phyloP scores from a whole-genome alignment of 2,113 vertebrate genomes.

The Nanorana parkeri region DNA sequence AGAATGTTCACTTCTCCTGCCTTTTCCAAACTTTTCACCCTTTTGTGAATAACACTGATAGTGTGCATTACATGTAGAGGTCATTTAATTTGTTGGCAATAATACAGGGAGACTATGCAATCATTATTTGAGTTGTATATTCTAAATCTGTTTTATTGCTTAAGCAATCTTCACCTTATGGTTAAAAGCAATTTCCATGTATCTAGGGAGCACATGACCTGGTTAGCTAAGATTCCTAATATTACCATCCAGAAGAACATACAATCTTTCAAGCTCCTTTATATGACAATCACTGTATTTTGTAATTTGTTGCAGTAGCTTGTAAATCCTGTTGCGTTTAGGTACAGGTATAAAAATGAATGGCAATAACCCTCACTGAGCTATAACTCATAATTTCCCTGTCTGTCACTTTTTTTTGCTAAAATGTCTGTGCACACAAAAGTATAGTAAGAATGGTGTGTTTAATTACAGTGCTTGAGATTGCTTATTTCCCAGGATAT shows the following conservation, averaged over 20 bases:
- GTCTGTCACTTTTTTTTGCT: slow-evolving; percentile 16
- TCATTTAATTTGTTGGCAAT: background rate
- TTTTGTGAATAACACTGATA: no score
- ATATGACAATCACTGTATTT: background rate
- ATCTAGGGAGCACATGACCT: slow-evolving; percentile 43
- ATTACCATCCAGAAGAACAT: slow-evolving; percentile 34
- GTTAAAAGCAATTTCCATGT: background rate
- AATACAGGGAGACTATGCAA: background rate
- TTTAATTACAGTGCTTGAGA: slow-evolving; percentile 39
- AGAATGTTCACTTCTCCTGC: no score
- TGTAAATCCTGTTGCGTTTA: slow-evolving; percentile 24
- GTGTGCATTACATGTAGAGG: no score
- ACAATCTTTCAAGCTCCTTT: slow-evolving; percentile 11
- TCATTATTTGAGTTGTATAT: slow-evolving; percentile 26
- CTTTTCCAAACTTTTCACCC: no score
- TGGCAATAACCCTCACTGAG: background rate
- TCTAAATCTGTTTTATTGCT: slow-evolving; percentile 46
- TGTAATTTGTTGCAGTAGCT: slow-evolving; percentile 32
- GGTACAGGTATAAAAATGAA: slow-evolving; percentile 1
- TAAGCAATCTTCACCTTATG: slow-evolving; percentile 46
- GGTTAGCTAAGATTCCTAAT: slow-evolving; percentile 50
- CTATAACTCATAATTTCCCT: slow-evolving; percentile 21
- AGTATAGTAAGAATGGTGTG: background rate
- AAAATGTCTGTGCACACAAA: background rate
- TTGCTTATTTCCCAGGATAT: background rate